Evolutionary conservation across 1,140 invertebrate species (phyloP).

Genomic region (Charaxes varanes): DNA sequence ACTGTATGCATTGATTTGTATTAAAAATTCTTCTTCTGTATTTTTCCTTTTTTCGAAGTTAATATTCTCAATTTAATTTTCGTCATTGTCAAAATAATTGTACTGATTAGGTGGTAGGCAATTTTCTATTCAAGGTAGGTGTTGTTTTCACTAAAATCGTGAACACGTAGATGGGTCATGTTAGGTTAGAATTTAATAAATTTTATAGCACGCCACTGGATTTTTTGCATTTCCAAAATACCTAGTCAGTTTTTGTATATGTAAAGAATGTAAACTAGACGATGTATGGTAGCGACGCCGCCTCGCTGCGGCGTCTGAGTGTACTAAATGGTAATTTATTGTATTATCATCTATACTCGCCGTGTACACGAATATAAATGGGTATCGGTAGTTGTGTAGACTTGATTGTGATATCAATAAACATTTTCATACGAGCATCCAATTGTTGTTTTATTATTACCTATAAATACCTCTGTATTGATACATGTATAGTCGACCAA

Average conservation of each 20-base stretch:
- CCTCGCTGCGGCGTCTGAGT: conserved; percentile 2
- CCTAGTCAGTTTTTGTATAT: conserved; percentile 34
- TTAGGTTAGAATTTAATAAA: conserved; percentile 40
- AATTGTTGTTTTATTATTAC: conserved; percentile 50
- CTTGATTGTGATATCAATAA: conserved; percentile 74
- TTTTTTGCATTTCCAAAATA: conserved; percentile 32
- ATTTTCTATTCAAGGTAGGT: conserved; percentile 34
- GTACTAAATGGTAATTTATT: conserved; percentile 26
- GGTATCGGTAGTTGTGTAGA: conserved; percentile 69
- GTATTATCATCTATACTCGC: conserved; percentile 55
- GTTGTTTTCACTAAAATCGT: conserved; percentile 33
- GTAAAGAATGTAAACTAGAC: conserved; percentile 33
- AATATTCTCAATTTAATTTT: neutral
- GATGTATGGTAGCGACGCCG: conserved; percentile 34
- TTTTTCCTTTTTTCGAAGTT: neutral
- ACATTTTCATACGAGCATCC: conserved; percentile 74
- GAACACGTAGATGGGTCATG: conserved; percentile 42
- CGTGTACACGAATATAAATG: conserved; percentile 55
- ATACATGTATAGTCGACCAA: too few relatives aligned
- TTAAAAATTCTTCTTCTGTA: conserved; percentile 2
- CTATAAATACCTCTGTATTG: neutral
- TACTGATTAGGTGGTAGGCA: conserved; percentile 41
- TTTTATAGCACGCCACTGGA: conserved; percentile 50
- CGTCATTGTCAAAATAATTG: conserved; percentile 16
- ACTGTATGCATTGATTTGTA: conserved; percentile 3